Percentiles rank a stretch among this genome's conserved stretches.
Conservation (phyloP, 2,113 vertebrate species). For the Coptodon rendalli region DNA sequence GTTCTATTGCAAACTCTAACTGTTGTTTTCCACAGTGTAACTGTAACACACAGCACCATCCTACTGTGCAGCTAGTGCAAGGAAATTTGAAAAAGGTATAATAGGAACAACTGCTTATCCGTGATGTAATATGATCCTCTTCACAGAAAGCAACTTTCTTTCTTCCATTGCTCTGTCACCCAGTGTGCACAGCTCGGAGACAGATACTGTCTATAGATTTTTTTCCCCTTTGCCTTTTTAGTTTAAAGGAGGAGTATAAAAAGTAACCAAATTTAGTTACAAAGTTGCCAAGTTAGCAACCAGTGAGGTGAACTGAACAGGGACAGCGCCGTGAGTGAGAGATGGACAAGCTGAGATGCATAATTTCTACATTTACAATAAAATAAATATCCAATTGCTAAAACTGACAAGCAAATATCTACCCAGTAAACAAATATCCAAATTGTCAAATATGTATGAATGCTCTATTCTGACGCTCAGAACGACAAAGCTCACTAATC, state of each 20-base stretch:
- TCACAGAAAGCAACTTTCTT: not conserved
- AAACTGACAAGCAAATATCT: not conserved
- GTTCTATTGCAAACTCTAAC: not conserved
- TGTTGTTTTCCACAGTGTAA: not conserved
- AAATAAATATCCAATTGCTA: not conserved
- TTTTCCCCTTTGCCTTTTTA: not conserved
- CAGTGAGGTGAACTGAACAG: not conserved
- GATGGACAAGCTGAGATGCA: not conserved
- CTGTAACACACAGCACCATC: not conserved
- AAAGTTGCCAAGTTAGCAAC: not conserved
- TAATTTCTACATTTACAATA: not conserved
- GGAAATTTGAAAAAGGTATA: not conserved
- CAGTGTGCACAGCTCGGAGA: not conserved
- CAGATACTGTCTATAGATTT: not conserved
- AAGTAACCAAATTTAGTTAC: not conserved
- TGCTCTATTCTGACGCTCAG: not conserved
- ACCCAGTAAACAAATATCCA: not conserved
- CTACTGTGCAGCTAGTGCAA: not conserved
- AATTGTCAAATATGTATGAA: not conserved
- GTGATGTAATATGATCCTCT: not conserved
- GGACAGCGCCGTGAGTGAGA: not conserved
- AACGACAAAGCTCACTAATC: not conserved
- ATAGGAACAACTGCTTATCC: not conserved
- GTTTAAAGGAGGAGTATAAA: not conserved
- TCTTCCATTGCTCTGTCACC: not conserved